phyloP scores from a whole-genome alignment of 1,140 invertebrate genomes.

The Papilio glaucus region DNA sequence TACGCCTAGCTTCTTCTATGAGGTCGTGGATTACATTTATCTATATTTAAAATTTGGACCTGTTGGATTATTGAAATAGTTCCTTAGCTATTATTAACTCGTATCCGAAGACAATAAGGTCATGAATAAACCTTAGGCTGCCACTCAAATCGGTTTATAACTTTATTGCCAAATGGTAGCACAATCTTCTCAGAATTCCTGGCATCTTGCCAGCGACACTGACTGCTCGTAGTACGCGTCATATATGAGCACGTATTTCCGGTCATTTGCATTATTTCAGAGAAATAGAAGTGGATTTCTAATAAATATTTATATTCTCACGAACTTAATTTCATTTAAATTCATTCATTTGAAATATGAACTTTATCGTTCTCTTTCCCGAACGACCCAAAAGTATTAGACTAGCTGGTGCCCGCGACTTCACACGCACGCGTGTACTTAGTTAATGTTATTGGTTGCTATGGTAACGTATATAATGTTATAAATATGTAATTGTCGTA shows the following conservation, averaged over 20 bases:
- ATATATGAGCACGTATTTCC: background rate
- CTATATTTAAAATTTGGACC: background rate
- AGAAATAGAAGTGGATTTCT: background rate
- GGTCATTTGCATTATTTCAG: background rate
- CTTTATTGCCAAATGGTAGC: background rate
- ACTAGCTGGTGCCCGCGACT: too few species aligned
- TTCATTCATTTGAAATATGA: too few species aligned
- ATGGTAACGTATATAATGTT: too few species aligned
- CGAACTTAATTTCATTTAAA: too few species aligned
- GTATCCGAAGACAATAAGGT: background rate
- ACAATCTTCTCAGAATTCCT: constrained; percentile 7
- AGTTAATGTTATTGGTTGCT: too few species aligned
- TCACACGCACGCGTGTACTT: too few species aligned
- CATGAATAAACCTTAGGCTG: background rate
- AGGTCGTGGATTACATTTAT: background rate
- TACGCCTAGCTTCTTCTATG: too few species aligned
- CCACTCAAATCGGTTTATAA: constrained; percentile 10
- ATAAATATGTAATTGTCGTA: too few species aligned
- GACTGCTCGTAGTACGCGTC: background rate
- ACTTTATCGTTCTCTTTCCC: too few species aligned
- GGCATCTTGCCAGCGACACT: background rate
- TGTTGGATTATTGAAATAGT: background rate
- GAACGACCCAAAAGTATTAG: too few species aligned
- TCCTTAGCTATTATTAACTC: background rate
- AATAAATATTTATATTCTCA: background rate